Evolutionary conservation across 2,113 vertebrate species (phyloP).

Genomic region (Etia nguti): DNA sequence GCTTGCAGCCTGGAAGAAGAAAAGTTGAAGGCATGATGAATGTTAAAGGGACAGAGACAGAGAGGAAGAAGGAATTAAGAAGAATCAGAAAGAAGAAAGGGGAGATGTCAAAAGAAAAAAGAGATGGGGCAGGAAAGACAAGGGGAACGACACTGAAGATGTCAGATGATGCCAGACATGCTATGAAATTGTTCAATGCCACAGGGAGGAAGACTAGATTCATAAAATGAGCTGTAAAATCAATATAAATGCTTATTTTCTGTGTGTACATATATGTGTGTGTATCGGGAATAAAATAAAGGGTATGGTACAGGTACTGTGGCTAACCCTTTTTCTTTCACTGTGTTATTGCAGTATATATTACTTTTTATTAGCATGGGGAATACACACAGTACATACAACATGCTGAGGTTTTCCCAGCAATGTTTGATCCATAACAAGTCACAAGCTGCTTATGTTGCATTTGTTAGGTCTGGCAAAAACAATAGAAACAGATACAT

Average conservation of each 20-base stretch:
- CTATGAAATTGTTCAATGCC: not conserved
- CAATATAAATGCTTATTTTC: not conserved
- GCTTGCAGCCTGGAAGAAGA: conserved; percentile 85
- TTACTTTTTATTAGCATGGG: not conserved
- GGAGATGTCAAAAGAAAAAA: not conserved
- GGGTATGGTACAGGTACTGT: not conserved
- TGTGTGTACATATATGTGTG: not conserved
- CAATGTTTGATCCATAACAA: not conserved
- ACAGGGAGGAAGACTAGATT: not conserved
- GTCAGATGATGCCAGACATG: not conserved
- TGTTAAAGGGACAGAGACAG: not conserved
- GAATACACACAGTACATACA: not conserved
- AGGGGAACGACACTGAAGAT: not conserved
- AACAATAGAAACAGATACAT: not conserved
- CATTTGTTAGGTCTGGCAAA: not conserved
- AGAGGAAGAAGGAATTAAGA: not conserved
- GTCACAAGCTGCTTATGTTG: not conserved
- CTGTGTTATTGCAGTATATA: not conserved
- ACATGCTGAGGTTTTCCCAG: not conserved
- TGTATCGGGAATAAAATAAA: not conserved
- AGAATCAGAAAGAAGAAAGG: not conserved
- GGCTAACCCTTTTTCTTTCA: not conserved
- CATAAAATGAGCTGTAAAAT: not conserved
- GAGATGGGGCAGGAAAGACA: not conserved
- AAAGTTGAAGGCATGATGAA: not conserved